Percentiles rank a stretch among this genome's conserved stretches.
Conservation (phyloP, 2,797 vertebrate genomes). For the Malacoctenus gilli region DNA sequence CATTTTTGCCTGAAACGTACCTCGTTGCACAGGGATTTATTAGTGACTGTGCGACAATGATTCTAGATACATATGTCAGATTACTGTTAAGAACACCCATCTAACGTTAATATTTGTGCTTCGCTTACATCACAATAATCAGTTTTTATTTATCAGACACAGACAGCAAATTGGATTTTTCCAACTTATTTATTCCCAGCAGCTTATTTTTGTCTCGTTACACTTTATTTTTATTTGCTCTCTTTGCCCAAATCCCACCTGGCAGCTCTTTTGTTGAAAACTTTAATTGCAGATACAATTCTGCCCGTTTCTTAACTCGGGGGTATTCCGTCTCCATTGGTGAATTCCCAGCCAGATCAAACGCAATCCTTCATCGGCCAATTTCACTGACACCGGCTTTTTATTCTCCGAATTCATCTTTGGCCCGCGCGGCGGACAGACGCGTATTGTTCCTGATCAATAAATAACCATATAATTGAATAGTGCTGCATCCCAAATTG, state of each 20-base stretch:
- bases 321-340: constrained; percentile 75
- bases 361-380: constrained; percentile 80
- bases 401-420: constrained; percentile 78
- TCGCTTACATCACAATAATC: not conserved
- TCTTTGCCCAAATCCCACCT: constrained; percentile 62
- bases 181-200: constrained; percentile 10
- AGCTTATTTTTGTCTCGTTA: constrained; percentile 48
- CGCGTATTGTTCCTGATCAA: constrained; percentile 82
- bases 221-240: constrained; percentile 16
- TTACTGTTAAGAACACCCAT: not conserved
- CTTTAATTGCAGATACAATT: constrained; percentile 72
- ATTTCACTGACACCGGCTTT: constrained; percentile 80
- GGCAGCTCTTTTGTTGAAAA: constrained; percentile 67
- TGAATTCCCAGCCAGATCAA: constrained; percentile 79
- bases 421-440: constrained; percentile 76
- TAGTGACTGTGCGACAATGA: too few species aligned
- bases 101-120: not conserved
- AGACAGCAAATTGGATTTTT: constrained; percentile 2
- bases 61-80: too few species aligned
- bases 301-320: constrained; percentile 68
- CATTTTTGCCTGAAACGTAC: too few species aligned
- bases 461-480: constrained; percentile 84
- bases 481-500: constrained; percentile 81
- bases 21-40: too few species aligned
- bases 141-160: constrained; percentile 1